Evolutionary conservation across 2,113 vertebrate genomes (phyloP).

Genomic region (Albula glossodonta): DNA sequence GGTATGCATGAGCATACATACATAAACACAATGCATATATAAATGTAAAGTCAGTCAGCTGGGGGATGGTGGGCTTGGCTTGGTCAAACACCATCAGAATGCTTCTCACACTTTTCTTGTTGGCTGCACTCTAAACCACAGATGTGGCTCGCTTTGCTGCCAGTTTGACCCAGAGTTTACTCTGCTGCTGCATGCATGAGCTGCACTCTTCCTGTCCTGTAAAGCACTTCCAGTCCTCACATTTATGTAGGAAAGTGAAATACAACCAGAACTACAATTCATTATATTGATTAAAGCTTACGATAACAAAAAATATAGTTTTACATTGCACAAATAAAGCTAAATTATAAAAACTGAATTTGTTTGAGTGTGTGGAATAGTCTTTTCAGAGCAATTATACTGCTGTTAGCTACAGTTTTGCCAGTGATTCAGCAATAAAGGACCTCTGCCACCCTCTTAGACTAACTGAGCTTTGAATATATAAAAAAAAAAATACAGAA

Average conservation of each 20-base stretch:
- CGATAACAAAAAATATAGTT: not conserved
- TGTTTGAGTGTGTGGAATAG: not conserved
- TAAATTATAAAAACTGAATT: no score
- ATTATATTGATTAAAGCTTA: not conserved
- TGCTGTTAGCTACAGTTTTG: fast-evolving
- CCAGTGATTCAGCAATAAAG: not conserved
- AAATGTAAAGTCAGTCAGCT: not conserved
- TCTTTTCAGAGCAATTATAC: not conserved
- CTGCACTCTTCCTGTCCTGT: not conserved
- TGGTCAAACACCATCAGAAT: conserved; percentile 40
- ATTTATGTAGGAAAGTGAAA: not conserved
- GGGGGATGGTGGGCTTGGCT: conserved; percentile 34
- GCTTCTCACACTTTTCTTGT: conserved; percentile 28
- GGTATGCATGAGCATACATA: no score
- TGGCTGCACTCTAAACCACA: conserved; percentile 37
- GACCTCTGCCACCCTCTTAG: not conserved
- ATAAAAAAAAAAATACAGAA: conserved; percentile 14
- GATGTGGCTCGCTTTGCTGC: not conserved
- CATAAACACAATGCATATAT: no score
- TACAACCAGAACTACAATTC: not conserved
- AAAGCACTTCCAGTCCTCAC: not conserved
- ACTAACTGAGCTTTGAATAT: conserved; percentile 4
- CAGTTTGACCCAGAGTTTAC: not conserved
- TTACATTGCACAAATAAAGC: no score
- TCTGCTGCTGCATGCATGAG: not conserved